Conservation (phyloP, 1,140 invertebrate species). For the Bradysia coprophila region DNA sequence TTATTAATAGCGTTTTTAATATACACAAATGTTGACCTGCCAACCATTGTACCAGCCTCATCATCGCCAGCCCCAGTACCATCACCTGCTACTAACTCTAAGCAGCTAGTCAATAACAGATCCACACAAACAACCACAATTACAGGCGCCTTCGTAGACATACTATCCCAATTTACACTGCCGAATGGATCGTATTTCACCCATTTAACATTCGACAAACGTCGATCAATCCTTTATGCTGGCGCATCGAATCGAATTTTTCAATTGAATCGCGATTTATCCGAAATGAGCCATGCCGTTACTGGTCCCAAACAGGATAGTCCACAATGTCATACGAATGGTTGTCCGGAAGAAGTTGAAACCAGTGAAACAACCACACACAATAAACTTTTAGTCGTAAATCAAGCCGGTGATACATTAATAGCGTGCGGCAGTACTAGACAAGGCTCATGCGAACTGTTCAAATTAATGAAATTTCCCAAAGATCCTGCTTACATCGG, state of each 20-base stretch:
- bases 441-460: slow-evolving; percentile 77
- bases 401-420: slow-evolving; percentile 56
- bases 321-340: slow-evolving; percentile 69
- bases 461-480: slow-evolving; percentile 65
- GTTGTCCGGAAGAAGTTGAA: slow-evolving; percentile 48
- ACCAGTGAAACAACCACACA: slow-evolving; percentile 60
- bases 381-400: slow-evolving; percentile 82
- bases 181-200: slow-evolving; percentile 22
- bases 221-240: slow-evolving; percentile 46
- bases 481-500: slow-evolving; percentile 49
- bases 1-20: neutral
- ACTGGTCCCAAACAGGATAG: slow-evolving; percentile 66
- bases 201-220: slow-evolving; percentile 30
- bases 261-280: slow-evolving; percentile 56
- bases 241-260: slow-evolving; percentile 71
- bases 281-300: slow-evolving; percentile 42
- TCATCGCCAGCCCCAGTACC: neutral
- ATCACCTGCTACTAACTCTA: no score
- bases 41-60: neutral
- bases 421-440: slow-evolving; percentile 75
- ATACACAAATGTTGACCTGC: no score
- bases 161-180: slow-evolving; percentile 1
- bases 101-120: no score
- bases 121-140: neutral
- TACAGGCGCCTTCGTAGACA: neutral